Evolutionary conservation across 2,797 vertebrate genomes (phyloP).

Genomic region (Mallotus villosus): DNA sequence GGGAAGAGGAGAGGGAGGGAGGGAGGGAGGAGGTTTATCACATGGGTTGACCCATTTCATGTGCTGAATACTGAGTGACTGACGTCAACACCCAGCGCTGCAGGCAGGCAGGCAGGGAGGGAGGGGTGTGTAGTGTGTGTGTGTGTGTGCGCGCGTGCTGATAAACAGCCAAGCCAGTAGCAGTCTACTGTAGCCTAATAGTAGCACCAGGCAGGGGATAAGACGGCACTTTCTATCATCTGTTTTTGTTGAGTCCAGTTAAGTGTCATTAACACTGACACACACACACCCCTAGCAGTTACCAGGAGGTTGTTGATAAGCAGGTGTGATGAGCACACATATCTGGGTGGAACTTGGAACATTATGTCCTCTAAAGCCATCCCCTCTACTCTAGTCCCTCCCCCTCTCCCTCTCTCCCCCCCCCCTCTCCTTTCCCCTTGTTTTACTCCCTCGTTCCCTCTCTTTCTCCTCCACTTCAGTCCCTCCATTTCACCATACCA

Average conservation of each 20-base stretch:
- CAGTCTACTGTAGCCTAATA: background rate
- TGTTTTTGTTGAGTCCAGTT: background rate
- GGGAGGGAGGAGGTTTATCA: constrained; percentile 63
- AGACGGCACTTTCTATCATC: background rate
- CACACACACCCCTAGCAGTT: background rate
- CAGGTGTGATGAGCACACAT: background rate
- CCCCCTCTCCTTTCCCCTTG: constrained; percentile 12
- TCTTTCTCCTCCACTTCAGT: constrained; percentile 38
- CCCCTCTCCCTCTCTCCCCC: background rate
- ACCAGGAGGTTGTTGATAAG: background rate
- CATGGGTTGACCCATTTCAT: constrained; percentile 82
- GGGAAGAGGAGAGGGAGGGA: constrained; percentile 12
- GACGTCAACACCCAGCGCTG: constrained; percentile 72
- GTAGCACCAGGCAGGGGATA: background rate
- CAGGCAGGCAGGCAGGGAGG: constrained; percentile 14
- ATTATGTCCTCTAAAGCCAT: constrained; percentile 14
- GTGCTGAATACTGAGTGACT: constrained; percentile 77
- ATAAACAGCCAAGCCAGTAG: background rate
- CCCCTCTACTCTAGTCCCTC: constrained; percentile 34
- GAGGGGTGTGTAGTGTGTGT: background rate
- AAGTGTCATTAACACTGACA: background rate
- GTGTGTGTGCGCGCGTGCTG: background rate
- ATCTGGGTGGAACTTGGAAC: constrained; percentile 8
- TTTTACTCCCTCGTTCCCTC: background rate
- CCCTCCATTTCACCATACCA: too few relatives aligned